A percentile compares a stretch with the other conserved stretches of the same genome.
These are phyloP conservation scores for Pomatostomus ruficeps DNA, from an alignment of 2,113 vertebrate genomes.

Conservation along the genomic window DNA sequence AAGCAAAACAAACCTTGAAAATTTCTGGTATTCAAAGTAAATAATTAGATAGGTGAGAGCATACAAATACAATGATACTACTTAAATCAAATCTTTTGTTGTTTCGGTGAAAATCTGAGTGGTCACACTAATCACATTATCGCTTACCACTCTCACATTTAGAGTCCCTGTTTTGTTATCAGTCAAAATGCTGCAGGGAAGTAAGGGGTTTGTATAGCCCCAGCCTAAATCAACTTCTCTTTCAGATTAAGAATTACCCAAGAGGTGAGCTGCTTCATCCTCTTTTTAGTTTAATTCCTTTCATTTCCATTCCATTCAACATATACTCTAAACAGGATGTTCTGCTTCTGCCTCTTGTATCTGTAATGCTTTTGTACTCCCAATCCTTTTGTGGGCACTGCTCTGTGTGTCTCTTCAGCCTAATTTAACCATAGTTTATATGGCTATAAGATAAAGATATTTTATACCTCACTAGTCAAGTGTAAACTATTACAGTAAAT, in stretches of 20 bases:
- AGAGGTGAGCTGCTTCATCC: neutral
- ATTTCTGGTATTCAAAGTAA: neutral
- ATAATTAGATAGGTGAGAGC: neutral
- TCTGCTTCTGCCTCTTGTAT: neutral
- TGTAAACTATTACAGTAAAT: constrained; percentile 44
- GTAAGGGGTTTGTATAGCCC: neutral
- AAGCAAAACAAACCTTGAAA: neutral
- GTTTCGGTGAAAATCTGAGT: neutral
- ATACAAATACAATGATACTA: neutral
- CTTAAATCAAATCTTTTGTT: neutral
- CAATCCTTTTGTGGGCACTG: neutral
- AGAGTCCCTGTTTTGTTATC: neutral
- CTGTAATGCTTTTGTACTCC: neutral
- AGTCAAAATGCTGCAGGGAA: neutral
- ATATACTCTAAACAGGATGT: neutral
- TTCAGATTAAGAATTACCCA: neutral
- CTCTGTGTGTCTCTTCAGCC: constrained; percentile 13
- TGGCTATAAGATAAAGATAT: constrained; percentile 18
- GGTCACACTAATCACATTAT: neutral
- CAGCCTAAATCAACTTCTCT: neutral
- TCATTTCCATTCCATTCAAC: neutral
- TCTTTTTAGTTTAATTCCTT: neutral
- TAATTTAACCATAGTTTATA: constrained; percentile 14
- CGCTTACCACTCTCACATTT: neutral
- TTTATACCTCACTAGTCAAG: constrained; percentile 46